Base-by-base conservation (phyloP, 2,113 vertebrate genomes). In the Saimiri boliviensis region DNA sequence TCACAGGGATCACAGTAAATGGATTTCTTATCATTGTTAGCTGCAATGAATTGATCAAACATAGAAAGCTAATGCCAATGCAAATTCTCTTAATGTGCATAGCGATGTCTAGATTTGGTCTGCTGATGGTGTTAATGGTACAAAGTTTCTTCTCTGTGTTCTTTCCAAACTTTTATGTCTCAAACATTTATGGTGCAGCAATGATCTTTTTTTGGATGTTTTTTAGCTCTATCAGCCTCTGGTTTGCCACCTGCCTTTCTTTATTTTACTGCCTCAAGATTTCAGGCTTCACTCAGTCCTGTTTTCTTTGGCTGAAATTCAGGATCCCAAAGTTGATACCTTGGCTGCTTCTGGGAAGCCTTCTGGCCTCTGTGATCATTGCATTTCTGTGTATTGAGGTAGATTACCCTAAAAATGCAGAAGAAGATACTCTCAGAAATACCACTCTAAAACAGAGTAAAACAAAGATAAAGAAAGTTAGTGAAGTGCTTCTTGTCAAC, bases 261-360 rank as follows among this genome's bases (percentile, higher is more conserved):
- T 40, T 42, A 70, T 94, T 96, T 82, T 98, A 97, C 23, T 90
- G 92, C 96, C 93, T 94, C 97, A 94, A 97, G 97, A 98, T 98
- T 97, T 91, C 97, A 96, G 54, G 60, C 94, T 98, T 98, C 54
- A 79, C 89, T 4, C 68, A 96, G 25, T 20, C 85, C 49, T 96
- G 1, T 71, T 98, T 97, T 85, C 92, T 97, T 88, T 97, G 97
- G 96, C 81, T 97, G 89, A 98, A 96, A 93, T 94, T 96, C 94
- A 97, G 98, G 54, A 90, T 97, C 58, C 84, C 84, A 12, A 97
- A 88, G 47, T 37, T 93, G 19, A 79, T 95, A 20, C 13, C 25
- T n/a, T 95, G 96, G 95, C 30, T 98, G 49, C 97, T 97, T 60
- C 37, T 85, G 74, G 90, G 80, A 54, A 97, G 97, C 35, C 45